Evolutionary conservation across 30 jellyfish, hydroid and myxozoan species (phyloP).

Genomic region (Cassiopea xamachana): DNA sequence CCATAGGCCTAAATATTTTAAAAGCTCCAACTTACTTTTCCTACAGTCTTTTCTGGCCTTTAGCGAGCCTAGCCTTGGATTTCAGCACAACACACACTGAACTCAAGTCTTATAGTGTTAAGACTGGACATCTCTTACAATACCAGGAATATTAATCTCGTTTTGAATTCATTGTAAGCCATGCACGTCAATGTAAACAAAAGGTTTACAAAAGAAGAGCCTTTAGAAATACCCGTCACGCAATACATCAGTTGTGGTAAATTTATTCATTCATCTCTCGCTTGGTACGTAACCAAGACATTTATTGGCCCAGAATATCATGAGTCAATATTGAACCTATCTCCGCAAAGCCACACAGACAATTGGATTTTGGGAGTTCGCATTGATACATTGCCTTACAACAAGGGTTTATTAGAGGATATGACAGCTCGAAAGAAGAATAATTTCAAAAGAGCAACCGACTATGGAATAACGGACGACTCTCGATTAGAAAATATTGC

Average conservation of each 20-base stretch:
- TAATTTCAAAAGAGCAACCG: not conserved
- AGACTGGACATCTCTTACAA: not conserved
- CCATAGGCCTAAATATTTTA: too few species aligned
- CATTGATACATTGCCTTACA: not conserved
- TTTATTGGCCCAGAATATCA: slow-evolving; percentile 12
- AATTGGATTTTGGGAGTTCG: not conserved
- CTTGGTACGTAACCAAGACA: not conserved
- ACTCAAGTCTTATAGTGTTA: not conserved
- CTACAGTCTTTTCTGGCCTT: not conserved
- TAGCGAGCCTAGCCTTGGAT: too few species aligned
- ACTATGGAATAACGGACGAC: not conserved
- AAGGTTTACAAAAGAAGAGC: not conserved
- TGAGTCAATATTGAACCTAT: not conserved
- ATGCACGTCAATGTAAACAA: not conserved
- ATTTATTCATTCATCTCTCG: not conserved
- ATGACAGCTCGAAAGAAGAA: not conserved
- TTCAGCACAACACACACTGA: too few species aligned
- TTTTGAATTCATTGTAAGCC: not conserved
- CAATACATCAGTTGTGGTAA: slow-evolving; percentile 1
- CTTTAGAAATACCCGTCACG: not conserved
- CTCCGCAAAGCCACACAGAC: slow-evolving; percentile 37
- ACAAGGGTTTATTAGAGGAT: not conserved
- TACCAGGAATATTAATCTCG: not conserved
- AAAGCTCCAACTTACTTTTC: not conserved
- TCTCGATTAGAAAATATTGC: not conserved